Evolutionary conservation across 2,888 invertebrate genomes (phyloP).

Genomic region (Cotesia congregata): DNA sequence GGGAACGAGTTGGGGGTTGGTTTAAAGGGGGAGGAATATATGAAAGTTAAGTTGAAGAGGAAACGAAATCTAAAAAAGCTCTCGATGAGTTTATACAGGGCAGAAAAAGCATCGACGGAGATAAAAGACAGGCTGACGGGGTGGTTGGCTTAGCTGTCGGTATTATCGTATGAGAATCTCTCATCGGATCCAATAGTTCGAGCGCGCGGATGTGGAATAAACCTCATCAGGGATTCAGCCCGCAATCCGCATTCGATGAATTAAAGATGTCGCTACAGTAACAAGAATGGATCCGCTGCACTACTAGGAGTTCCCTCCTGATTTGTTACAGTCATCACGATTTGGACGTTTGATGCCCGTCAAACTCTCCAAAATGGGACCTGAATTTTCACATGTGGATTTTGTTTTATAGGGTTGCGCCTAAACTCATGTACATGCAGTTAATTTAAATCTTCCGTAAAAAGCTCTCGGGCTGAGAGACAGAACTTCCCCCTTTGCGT

Average conservation of each 20-base stretch:
- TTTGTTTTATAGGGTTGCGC: too few relatives aligned
- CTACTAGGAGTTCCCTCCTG: constrained; percentile 36
- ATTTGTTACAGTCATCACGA: constrained; percentile 31
- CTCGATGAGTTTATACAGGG: constrained; percentile 54
- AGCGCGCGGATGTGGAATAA: constrained; percentile 68
- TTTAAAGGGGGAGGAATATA: constrained; percentile 31
- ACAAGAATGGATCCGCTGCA: constrained; percentile 64
- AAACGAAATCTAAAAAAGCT: constrained; percentile 58
- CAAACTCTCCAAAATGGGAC: constrained; percentile 11
- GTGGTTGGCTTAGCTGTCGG: constrained; percentile 53
- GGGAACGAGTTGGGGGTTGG: constrained; percentile 6
- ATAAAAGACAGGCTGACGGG: constrained; percentile 27
- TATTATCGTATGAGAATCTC: constrained; percentile 68
- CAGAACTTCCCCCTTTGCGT: constrained; percentile 55
- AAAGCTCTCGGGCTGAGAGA: constrained; percentile 7
- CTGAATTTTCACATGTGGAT: too few relatives aligned
- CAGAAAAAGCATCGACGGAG: constrained; percentile 38
- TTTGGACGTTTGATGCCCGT: constrained; percentile 38
- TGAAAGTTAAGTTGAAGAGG: constrained; percentile 30
- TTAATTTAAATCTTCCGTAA: too few relatives aligned
- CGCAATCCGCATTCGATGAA: constrained; percentile 70
- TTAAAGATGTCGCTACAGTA: constrained; percentile 69
- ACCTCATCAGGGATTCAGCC: constrained; percentile 69
- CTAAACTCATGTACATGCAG: too few relatives aligned
- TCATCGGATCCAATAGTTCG: constrained; percentile 67